These are phyloP conservation scores for Drosophila dunni DNA, from an alignment of 1,140 invertebrate genomes.

Conservation along the genomic window DNA sequence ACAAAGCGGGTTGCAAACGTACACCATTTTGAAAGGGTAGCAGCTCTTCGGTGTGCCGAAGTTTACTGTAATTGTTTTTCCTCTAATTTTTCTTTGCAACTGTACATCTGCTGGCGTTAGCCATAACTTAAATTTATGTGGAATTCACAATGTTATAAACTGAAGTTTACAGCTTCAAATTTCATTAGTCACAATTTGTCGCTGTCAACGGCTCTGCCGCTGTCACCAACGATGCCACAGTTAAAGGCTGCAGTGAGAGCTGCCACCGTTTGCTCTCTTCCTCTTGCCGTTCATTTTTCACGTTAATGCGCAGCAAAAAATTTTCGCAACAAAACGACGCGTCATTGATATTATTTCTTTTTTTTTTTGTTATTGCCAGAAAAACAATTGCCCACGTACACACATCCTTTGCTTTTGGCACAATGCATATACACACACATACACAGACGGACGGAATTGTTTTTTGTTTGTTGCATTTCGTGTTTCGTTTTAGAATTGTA, in stretches of 20 bases:
- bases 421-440: slow-evolving; percentile 48
- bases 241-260: not conserved
- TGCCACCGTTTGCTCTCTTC: slow-evolving; percentile 56
- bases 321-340: slow-evolving; percentile 59
- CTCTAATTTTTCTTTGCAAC: not conserved
- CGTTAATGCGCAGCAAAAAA: slow-evolving; percentile 69
- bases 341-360: slow-evolving; percentile 41
- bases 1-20: no score
- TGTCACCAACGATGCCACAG: slow-evolving; percentile 23
- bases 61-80: not conserved
- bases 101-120: not conserved
- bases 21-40: no score
- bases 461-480: slow-evolving; percentile 63
- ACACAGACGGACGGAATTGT: slow-evolving; percentile 34
- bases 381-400: slow-evolving; percentile 40
- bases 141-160: not conserved
- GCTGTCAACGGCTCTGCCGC: slow-evolving; percentile 19
- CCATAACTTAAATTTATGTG: not conserved
- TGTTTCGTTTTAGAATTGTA: slow-evolving; percentile 26
- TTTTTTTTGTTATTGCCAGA: slow-evolving; percentile 46
- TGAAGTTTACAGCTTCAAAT: slow-evolving; percentile 16
- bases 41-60: no score
- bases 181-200: slow-evolving; percentile 56
- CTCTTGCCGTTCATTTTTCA: slow-evolving; percentile 60
- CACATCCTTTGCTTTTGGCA: slow-evolving; percentile 29